Base-by-base conservation (phyloP, 2,797 vertebrate species). In the Pelodytes ibericus region DNA sequence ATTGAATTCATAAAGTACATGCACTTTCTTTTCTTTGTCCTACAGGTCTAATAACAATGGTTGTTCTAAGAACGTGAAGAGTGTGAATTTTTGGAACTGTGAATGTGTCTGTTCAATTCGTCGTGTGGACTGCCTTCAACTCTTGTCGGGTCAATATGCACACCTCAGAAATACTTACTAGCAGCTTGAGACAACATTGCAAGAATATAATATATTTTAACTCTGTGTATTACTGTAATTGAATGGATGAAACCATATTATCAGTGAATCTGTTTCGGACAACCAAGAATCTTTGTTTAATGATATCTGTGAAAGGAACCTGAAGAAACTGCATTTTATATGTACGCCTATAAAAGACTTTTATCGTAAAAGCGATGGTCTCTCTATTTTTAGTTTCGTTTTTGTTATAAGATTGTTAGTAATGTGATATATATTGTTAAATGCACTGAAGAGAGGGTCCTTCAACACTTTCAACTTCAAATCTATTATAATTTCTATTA, bases 41-140 rank as follows among this genome's bases (percentile, higher is more conserved):
- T 89, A 64, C 81, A 99, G 97, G 97, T 94, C 96, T 99, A 91
- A 96, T 99, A 86, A 99, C 97, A 80, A 98, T 99, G 98, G 96
- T 98, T 89, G 96, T 98, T 86, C 91, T 99, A 36, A 94, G 95
- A 90, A 98, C 96, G 92, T 99, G 93, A 98, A 79, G 83, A 80
- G 77, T 76, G 81, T 87, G 41, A 33, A 74, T 81, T 82, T 79
- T 77, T 65, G 81, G 84, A 83, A 89, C 82, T 84, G 77, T 72
- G 75, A 87, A 85, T 3, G 86, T 57, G 82, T 81, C 81, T 83
- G 86, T 87, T 88, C 84, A 87, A 87, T 87, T 86, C 62, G 65
- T 41, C 82, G 78, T 83, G 87, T 87, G 87, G 87, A 89, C 88
- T 88, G 85, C 88, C 88, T 90, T 89, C 86, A 84, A 81, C 84